These are phyloP conservation scores for Macrobrachium nipponense DNA, from an alignment of 1,140 invertebrate genomes.

Conservation along the genomic window DNA sequence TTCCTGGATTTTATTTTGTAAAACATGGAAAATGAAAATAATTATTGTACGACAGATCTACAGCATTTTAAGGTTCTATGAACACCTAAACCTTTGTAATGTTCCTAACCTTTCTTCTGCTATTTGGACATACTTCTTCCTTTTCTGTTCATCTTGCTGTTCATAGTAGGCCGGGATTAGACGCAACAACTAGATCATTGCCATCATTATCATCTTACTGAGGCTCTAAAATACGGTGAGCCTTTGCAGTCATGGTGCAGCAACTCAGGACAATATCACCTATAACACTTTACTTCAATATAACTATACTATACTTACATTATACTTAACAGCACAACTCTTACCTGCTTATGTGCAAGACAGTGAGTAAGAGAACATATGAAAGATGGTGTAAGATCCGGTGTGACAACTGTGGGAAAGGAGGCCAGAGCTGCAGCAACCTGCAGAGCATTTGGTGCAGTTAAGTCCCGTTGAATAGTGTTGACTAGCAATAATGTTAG, in stretches of 20 bases:
- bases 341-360: slow-evolving; percentile 52
- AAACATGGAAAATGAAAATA: too few species aligned
- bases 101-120: too few species aligned
- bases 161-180: too few species aligned
- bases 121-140: too few species aligned
- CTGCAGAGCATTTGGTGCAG: slow-evolving; percentile 42
- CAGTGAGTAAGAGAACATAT: slow-evolving; percentile 33
- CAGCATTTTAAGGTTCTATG: too few species aligned
- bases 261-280: too few species aligned
- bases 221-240: neutral
- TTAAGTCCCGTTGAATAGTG: slow-evolving; percentile 47
- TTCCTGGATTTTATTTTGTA: too few species aligned
- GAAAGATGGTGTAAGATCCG: slow-evolving; percentile 36
- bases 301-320: neutral
- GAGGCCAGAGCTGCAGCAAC: slow-evolving; percentile 45
- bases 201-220: neutral
- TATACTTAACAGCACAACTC: neutral
- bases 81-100: too few species aligned
- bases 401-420: slow-evolving; percentile 41
- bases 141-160: too few species aligned
- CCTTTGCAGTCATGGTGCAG: neutral
- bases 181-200: too few species aligned
- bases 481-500: slow-evolving; percentile 48
- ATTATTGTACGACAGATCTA: too few species aligned
- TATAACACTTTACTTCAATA: neutral